These are phyloP conservation scores for Pseudanteris insignis DNA, from an alignment of 2,888 invertebrate genomes.

Conservation along the genomic window DNA sequence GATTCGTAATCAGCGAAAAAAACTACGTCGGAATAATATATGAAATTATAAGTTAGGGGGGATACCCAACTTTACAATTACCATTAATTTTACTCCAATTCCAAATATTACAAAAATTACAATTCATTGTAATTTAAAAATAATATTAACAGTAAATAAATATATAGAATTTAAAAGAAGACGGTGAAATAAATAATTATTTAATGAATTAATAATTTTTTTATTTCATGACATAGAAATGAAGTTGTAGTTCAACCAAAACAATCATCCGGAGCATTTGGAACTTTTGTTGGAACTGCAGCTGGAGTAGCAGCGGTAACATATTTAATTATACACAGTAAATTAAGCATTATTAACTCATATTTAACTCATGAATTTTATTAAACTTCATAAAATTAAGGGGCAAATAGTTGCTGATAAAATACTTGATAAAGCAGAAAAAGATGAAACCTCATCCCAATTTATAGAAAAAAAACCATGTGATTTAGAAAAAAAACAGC, in stretches of 20 bases:
- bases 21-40: too few species aligned
- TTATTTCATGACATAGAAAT: too few species aligned
- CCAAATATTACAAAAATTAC: too few species aligned
- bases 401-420: conserved; percentile 22
- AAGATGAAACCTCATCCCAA: conserved; percentile 2
- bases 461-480: conserved; percentile 32
- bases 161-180: not conserved
- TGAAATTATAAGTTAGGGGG: too few species aligned
- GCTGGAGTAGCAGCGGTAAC: conserved; percentile 51
- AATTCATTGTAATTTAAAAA: too few species aligned
- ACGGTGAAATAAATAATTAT: not conserved
- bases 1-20: too few species aligned
- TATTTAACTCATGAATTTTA: too few species aligned
- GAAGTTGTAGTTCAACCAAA: conserved; percentile 40
- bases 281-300: conserved; percentile 49
- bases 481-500: conserved; percentile 39
- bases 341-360: too few species aligned
- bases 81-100: too few species aligned
- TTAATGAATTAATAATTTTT: too few species aligned
- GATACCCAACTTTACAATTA: too few species aligned
- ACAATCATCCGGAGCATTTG: conserved; percentile 43
- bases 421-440: conserved; percentile 26
- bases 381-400: conserved; percentile 4
- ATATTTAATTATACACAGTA: too few species aligned
- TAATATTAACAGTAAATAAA: not conserved